These are phyloP conservation scores for Aphelinus certus DNA, from an alignment of 1,140 invertebrate species.

Conservation along the genomic window DNA sequence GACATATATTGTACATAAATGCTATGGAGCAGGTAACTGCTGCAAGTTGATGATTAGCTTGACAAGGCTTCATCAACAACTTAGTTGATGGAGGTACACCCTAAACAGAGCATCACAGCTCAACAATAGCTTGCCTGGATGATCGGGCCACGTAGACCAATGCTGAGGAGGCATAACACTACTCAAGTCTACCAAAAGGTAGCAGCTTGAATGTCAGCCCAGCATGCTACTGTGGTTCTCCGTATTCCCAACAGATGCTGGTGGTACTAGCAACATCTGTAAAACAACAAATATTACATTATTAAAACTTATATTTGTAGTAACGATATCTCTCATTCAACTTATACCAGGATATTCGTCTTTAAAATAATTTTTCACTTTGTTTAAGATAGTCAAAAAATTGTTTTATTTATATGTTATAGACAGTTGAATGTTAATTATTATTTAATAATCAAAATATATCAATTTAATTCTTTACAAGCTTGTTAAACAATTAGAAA, in stretches of 20 bases:
- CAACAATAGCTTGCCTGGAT: constrained; percentile 58
- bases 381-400: no score
- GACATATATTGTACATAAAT: constrained; percentile 67
- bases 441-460: no score
- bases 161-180: constrained; percentile 62
- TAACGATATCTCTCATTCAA: no score
- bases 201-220: constrained; percentile 63
- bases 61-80: constrained; percentile 63
- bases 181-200: constrained; percentile 61
- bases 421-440: no score
- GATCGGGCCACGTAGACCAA: constrained; percentile 57
- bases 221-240: constrained; percentile 54
- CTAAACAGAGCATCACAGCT: constrained; percentile 60
- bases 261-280: constrained; percentile 61
- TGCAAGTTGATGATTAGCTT: constrained; percentile 58
- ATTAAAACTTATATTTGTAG: constrained; percentile 9
- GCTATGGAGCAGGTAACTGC: constrained; percentile 64
- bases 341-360: no score
- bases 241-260: constrained; percentile 56
- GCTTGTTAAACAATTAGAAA: no score
- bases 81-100: constrained; percentile 59
- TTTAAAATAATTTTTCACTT: no score
- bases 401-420: no score
- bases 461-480: no score
- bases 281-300: constrained; percentile 57